Evolutionary conservation across 1,140 invertebrate genomes (phyloP), one percentile per base, ranked within the genome.

Genomic region (Nasonia giraulti): DNA sequence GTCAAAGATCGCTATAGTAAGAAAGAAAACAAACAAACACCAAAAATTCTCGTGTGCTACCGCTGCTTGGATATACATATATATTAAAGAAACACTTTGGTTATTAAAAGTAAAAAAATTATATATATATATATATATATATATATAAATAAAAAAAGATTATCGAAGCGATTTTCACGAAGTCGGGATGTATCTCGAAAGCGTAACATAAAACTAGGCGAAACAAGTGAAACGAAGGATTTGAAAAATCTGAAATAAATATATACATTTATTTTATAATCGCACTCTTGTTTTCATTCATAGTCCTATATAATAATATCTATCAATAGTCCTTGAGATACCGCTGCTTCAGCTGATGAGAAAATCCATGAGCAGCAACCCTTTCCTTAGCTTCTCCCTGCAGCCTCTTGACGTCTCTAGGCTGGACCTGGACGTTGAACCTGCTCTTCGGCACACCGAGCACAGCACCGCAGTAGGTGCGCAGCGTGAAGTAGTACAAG

Each of bases 401-500:
- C 33, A 37, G 3, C 31, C 6, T 74, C 17, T 20, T 44, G 1
- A n/a, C 33, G 0, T 23, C 4, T 8, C 4, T 31, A 7, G 75
- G 75, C 66, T 62, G 11, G 20, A 78, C 50, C 17, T 78, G 55
- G 5, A 73, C 40, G 33, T 80, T 80, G 17, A 33, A 69, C 73
- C 44, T 27, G 2, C 14, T 80, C 17, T 66, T 85, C 2, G 47
- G 83, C 4, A 50, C 44, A 23, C 33, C 74, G 4, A 75, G 69
- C 17, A 91, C 87, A 76, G 89, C 89, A 20, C 90, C 89, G 85
- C 96, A 96, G 79, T 94, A 95, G 40, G 95, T 94, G 31, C 96
- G 92, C 85, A 96, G 89, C 0, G 95, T 95, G 87, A 96, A 96
- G 87, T 96, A 96, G 89, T 96, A 96, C 14, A 96, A 90, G 10